A percentile compares a stretch with the other conserved stretches of the same genome.
These are phyloP conservation scores for Syngnathoides biaculeatus DNA, from an alignment of 2,113 vertebrate genomes.

Conservation along the genomic window DNA sequence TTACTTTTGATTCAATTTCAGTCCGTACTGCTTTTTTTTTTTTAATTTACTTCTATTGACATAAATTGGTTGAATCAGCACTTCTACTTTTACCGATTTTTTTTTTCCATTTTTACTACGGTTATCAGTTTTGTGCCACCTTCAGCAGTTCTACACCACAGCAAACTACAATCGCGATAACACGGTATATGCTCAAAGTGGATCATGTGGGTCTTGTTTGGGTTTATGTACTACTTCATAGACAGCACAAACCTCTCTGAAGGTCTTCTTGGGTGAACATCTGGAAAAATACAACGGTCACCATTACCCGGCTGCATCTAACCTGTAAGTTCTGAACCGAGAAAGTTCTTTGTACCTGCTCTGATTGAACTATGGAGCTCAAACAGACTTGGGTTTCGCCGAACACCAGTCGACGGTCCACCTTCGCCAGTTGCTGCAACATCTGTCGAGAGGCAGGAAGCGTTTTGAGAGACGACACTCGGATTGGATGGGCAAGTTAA, in stretches of 20 bases:
- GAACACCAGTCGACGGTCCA: slow-evolving; percentile 58
- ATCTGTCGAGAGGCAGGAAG: slow-evolving; percentile 55
- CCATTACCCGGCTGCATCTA: not conserved
- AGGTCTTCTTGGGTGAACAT: slow-evolving; percentile 61
- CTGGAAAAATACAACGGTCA: slow-evolving; percentile 46
- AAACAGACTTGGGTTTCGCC: slow-evolving; percentile 58
- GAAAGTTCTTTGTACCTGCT: slow-evolving; percentile 54
- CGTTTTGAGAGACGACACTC: not conserved
- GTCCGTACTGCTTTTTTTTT: too few species aligned
- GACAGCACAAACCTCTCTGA: slow-evolving; percentile 65
- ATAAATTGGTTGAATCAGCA: too few species aligned
- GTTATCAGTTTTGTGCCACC: too few species aligned
- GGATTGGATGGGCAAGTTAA: not conserved
- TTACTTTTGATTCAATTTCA: too few species aligned
- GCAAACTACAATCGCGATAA: too few species aligned
- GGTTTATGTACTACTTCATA: not conserved
- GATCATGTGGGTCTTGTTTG: not conserved
- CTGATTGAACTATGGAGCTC: slow-evolving; percentile 34
- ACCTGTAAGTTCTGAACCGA: not conserved
- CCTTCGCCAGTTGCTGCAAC: slow-evolving; percentile 61
- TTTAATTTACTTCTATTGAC: too few species aligned
- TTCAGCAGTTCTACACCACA: too few species aligned
- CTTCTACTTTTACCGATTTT: not conserved
- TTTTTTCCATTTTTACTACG: too few species aligned
- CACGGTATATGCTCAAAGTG: not conserved